Base-by-base conservation (phyloP, 2,113 vertebrate genomes). In the Cyprinodon variegatus region DNA sequence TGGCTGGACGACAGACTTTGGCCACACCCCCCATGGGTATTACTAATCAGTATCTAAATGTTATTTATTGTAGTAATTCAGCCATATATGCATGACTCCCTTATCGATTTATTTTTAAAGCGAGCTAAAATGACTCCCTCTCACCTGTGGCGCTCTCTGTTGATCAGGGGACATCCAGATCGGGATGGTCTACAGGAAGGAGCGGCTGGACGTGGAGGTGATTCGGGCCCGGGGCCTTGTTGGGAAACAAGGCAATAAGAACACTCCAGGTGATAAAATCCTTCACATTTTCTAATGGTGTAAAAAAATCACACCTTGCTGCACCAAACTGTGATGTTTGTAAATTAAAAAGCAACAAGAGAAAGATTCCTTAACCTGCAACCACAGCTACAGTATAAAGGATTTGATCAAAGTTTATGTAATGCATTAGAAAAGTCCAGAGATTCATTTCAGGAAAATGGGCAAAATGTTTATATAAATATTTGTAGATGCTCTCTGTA, bases 201-300 rank as follows among this genome's bases (percentile, higher is more conserved):
- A 97, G 89, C 95, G 97, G 53, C 86, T 99, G 83, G 97, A 99
- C 48, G 98, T 99, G 77, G 98, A 99, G 89, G 97, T 99, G 89
- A 99, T 99, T 83, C 94, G 98, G 89, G 98, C 98, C 50, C 94
- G 98, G 60, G 97, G 97, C 70, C 97, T 99, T 85, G 96, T 99
- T 91, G 97, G 98, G 82, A 99, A 99, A 96, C 97, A 97, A 92
- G 97, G 98, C 88, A 98, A 97, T 94, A 99, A 99, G 92, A 98
- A 97, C 95, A 96, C 97, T 82, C 98, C 98, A 96, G 98, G 98
- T 99, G 45, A 84, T 15, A 14, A 22, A 14, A 38, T 0, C 37
- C n/a, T 3, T 10, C 14, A 48, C 50, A 57, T 57, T 9, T 57
- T 57, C 17, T 57, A 57, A 20, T 20, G 50, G 20, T 57, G 50